Percentiles rank a stretch among this genome's conserved stretches.
Evolutionary conservation across 2,797 vertebrate genomes (phyloP).

Genomic region (Mormyrops boulengeri): DNA sequence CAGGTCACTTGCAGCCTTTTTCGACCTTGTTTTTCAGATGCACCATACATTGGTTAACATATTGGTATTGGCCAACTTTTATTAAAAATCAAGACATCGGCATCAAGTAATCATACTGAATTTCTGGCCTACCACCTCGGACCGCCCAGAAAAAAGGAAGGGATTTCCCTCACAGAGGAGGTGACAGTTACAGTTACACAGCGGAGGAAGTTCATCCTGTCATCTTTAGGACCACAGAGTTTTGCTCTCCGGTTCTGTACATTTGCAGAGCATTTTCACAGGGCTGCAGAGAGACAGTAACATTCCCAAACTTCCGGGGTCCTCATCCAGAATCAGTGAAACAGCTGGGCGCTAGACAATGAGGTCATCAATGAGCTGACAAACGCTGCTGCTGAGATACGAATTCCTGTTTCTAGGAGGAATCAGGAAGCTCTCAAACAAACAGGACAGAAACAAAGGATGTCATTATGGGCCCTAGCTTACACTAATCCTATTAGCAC

Average conservation of each 20-base stretch:
- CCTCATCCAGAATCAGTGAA: not conserved
- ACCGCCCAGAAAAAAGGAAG: not conserved
- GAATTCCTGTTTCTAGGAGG: not conserved
- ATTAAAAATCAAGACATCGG: not conserved
- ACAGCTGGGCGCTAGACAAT: not conserved
- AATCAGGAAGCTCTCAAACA: not conserved
- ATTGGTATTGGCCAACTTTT: not conserved
- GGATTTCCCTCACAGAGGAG: not conserved
- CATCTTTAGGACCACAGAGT: not conserved
- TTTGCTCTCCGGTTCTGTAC: not conserved
- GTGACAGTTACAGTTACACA: not conserved
- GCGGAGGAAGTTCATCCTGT: not conserved
- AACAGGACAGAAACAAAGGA: not conserved
- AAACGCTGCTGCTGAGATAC: not conserved
- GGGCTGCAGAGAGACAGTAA: not conserved
- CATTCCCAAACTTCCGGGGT: not conserved
- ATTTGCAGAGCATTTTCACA: not conserved
- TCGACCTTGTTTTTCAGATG: not conserved
- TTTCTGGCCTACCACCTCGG: not conserved
- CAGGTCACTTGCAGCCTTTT: not conserved
- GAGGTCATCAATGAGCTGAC: not conserved
- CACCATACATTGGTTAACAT: not conserved
- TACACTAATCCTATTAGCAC: not conserved
- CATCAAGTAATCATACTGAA: not conserved
- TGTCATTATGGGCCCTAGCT: not conserved